These are phyloP conservation scores for Sipha flava DNA, from an alignment of 1,140 invertebrate species.

Conservation along the genomic window DNA sequence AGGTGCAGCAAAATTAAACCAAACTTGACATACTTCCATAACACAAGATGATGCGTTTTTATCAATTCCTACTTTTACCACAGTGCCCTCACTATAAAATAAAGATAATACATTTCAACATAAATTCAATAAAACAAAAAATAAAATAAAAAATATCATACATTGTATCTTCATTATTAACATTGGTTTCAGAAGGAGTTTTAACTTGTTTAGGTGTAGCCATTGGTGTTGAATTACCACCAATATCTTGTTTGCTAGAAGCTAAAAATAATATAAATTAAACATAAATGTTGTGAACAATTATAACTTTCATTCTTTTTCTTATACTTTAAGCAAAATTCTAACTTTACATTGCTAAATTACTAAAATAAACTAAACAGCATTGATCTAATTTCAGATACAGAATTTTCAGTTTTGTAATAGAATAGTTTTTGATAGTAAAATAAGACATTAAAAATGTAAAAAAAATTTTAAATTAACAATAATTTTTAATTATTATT, in stretches of 20 bases:
- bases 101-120: conserved; percentile 45
- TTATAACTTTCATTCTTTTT: no score
- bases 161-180: conserved; percentile 7
- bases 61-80: conserved; percentile 43
- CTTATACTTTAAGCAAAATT: no score
- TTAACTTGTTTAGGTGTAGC: conserved; percentile 17
- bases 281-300: not conserved
- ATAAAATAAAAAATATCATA: not conserved
- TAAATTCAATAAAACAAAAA: conserved; percentile 35
- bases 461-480: no score
- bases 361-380: no score
- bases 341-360: no score
- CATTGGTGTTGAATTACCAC: not conserved
- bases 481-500: no score
- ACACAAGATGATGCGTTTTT: conserved; percentile 68
- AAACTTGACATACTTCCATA: conserved; percentile 80
- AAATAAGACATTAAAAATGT: no score
- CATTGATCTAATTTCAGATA: no score
- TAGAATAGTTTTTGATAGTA: no score
- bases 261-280: not conserved
- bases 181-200: not conserved
- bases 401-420: no score
- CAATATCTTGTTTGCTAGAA: conserved; percentile 18
- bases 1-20: conserved; percentile 96
- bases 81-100: conserved; percentile 42